Conservation (phyloP, 2,113 vertebrate species). For the Neotoma lepida region DNA sequence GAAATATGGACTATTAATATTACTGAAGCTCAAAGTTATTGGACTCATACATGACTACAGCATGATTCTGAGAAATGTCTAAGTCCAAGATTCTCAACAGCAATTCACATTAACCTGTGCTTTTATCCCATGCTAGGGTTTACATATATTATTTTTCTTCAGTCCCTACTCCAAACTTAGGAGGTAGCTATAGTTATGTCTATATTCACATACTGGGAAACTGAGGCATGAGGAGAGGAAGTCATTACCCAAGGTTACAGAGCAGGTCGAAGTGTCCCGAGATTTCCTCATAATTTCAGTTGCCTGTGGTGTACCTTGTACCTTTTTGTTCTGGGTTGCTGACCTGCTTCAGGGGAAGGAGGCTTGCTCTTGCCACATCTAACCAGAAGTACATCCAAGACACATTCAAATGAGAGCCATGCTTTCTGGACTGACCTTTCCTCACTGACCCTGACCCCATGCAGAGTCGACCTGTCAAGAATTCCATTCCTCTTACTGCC, state of each 20-base stretch:
- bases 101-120: background rate
- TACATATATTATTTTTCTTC: conserved; percentile 25
- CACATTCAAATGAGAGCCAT: background rate
- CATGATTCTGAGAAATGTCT: conserved; percentile 11
- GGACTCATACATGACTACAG: background rate
- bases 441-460: background rate
- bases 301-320: background rate
- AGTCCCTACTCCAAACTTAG: background rate
- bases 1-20: background rate
- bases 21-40: conserved; percentile 11
- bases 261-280: conserved; percentile 9
- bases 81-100: background rate
- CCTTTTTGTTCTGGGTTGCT: conserved; percentile 24
- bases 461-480: background rate
- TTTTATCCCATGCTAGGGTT: background rate
- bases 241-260: conserved; percentile 5
- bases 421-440: conserved; percentile 40
- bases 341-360: background rate
- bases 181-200: background rate
- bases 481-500: conserved; percentile 33
- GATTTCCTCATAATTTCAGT: conserved; percentile 34
- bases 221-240: background rate
- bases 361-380: background rate
- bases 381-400: background rate
- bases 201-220: background rate